Percentiles rank a stretch among this genome's conserved stretches.
These are phyloP conservation scores for Amia ocellicauda DNA, from an alignment of 2,113 vertebrate species.

Conservation along the genomic window DNA sequence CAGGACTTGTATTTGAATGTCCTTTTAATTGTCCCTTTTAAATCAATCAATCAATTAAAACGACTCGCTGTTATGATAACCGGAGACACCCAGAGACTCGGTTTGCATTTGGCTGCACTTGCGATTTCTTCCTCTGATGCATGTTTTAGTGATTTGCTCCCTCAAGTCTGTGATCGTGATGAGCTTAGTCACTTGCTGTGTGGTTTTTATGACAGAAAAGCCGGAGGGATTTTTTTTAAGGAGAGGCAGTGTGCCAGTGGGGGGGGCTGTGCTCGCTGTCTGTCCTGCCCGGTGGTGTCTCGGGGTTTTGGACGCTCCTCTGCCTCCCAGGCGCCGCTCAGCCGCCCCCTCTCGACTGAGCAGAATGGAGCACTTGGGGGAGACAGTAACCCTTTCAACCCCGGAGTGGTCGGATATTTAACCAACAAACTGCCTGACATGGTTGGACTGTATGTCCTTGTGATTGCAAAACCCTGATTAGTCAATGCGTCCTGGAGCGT, in stretches of 20 bases:
- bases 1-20: too few species aligned
- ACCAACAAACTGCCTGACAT: too few species aligned
- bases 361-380: constrained; percentile 74
- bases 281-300: constrained; percentile 74
- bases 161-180: constrained; percentile 57
- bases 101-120: constrained; percentile 1
- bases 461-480: too few species aligned
- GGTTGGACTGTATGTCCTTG: too few species aligned
- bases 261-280: constrained; percentile 69
- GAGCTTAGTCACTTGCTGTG: constrained; percentile 69
- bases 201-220: constrained; percentile 71
- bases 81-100: too few species aligned
- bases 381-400: constrained; percentile 76
- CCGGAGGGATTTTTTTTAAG: constrained; percentile 53
- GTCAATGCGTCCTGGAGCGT: too few species aligned
- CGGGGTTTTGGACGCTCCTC: constrained; percentile 71
- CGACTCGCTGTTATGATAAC: constrained; percentile 4
- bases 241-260: constrained; percentile 57
- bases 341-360: constrained; percentile 74
- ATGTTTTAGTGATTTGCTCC: constrained; percentile 41
- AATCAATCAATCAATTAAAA: constrained; percentile 55
- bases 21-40: constrained; percentile 51
- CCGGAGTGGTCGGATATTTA: constrained; percentile 41
- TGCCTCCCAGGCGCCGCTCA: constrained; percentile 76
- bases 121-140: neutral